Base-by-base conservation (phyloP, 2,888 invertebrate genomes). In the Ectemnius continuus region DNA sequence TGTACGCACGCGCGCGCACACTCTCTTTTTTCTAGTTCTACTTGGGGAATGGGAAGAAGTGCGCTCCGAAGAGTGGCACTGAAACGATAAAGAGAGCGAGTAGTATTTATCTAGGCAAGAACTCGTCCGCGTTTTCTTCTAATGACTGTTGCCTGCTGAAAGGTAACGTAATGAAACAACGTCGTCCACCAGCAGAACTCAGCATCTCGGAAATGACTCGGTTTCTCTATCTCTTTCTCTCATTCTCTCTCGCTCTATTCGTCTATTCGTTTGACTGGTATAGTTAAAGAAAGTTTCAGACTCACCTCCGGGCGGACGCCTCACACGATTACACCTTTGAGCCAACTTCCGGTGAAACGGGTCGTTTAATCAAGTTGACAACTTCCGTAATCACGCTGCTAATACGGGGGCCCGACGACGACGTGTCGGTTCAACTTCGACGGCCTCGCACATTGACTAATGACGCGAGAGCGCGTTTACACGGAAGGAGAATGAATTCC, bases 301-400 rank as follows among this genome's bases (percentile, higher is more conserved):
- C 72, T 68, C 69, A 67, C 75, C 81, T 75, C 70, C 80, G 68
- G 81, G 75, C 79, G 74, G 79, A 83, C 83, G 79, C 79, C 83
- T 83, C 83, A 79, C 81, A 75, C 83, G 83, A 83, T 83, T 83
- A 83, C 79, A 81, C 83, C 83, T 83, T 83, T 83, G 83, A 83
- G 76, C 69, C 67, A 83, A 83, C 83, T 83, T 83, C 78, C 56
- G 70, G 46, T 78, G 67, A 83, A 68, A 82, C 81, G 75, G 81
- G 81, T 73, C 83, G 80, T 81, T 83, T 83, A 83, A 83, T 83
- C 83, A 83, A 83, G 80, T 83, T 83, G 83, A 83, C 83, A 83
- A 83, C 84, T 83, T 83, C 80, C 83, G 81, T 83, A 83, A 83
- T 83, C 83, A 83, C 80, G 76, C 68, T 63, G 59, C 77, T 83